These are phyloP conservation scores for Sinhomidia bicolor DNA, from an alignment of 2,888 invertebrate species.

Conservation along the genomic window DNA sequence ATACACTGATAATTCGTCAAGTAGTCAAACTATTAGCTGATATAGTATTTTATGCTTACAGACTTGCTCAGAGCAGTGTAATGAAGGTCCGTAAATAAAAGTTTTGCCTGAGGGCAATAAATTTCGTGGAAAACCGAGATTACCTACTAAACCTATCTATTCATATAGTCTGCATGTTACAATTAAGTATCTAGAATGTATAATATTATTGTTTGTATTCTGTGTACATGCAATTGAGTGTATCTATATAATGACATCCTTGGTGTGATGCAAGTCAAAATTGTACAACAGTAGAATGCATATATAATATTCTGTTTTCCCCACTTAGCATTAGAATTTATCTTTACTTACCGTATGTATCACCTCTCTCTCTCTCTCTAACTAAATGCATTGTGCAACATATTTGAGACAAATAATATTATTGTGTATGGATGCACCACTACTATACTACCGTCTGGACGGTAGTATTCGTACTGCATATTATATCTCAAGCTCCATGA, in stretches of 20 bases:
- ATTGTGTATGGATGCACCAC: background rate
- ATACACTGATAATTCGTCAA: too few relatives aligned
- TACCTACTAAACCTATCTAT: conserved; percentile 52
- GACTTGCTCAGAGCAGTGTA: background rate
- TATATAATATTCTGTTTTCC: too few relatives aligned
- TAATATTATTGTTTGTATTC: background rate
- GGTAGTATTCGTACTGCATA: background rate
- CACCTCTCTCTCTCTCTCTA: too few relatives aligned
- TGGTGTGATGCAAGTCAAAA: background rate
- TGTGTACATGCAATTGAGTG: background rate
- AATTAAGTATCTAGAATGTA: background rate
- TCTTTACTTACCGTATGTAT: too few relatives aligned
- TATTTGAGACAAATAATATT: background rate
- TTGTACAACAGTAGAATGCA: background rate
- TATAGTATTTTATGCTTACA: background rate
- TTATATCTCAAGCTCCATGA: background rate
- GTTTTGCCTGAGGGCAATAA: conserved; percentile 45
- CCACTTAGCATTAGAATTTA: too few relatives aligned
- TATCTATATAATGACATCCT: background rate
- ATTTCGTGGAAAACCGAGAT: conserved; percentile 64
- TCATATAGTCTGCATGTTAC: conserved; percentile 18
- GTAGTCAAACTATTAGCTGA: background rate
- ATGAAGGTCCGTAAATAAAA: conserved; percentile 15
- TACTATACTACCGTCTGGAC: too few relatives aligned
- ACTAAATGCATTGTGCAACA: background rate